These are phyloP conservation scores for Lordiphosa collinella DNA, from an alignment of 1,140 invertebrate species.

Conservation along the genomic window DNA sequence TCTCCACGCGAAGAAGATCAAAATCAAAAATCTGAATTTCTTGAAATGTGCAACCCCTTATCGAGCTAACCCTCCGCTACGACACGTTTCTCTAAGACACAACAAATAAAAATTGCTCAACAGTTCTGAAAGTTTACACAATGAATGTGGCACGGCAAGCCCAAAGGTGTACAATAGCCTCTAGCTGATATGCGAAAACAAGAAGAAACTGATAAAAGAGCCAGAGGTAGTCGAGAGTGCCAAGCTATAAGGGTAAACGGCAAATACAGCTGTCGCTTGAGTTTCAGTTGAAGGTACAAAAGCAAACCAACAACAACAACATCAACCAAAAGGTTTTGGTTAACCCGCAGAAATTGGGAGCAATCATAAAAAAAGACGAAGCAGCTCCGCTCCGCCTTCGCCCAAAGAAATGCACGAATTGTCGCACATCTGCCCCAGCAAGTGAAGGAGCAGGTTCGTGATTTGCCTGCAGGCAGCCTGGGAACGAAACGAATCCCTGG, in stretches of 20 bases:
- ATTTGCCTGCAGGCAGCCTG: not conserved
- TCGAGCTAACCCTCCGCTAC: too few species aligned
- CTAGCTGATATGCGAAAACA: not conserved
- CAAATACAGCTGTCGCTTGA: conserved; percentile 59
- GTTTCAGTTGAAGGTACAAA: conserved; percentile 1
- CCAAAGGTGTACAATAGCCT: too few species aligned
- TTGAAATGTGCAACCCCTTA: too few species aligned
- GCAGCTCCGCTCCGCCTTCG: conserved; percentile 16
- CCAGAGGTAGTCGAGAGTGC: conserved; percentile 20
- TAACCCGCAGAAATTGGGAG: conserved; percentile 67
- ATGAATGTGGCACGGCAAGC: too few species aligned
- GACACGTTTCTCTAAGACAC: too few species aligned
- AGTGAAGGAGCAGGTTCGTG: conserved; percentile 42
- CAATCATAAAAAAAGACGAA: conserved; percentile 26
- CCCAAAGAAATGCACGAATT: conserved; percentile 27
- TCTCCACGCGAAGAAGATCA: too few species aligned
- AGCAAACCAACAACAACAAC: not conserved
- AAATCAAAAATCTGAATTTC: too few species aligned
- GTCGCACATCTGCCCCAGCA: conserved; percentile 37
- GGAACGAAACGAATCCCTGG: not conserved
- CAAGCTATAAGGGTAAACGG: conserved; percentile 18
- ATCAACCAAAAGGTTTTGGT: conserved; percentile 2
- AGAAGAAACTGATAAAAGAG: conserved; percentile 26
- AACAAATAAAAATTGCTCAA: too few species aligned
- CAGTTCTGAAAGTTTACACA: too few species aligned